Evolutionary conservation across 1,140 invertebrate genomes (phyloP).

Genomic region (Oryctes rhinoceros): DNA sequence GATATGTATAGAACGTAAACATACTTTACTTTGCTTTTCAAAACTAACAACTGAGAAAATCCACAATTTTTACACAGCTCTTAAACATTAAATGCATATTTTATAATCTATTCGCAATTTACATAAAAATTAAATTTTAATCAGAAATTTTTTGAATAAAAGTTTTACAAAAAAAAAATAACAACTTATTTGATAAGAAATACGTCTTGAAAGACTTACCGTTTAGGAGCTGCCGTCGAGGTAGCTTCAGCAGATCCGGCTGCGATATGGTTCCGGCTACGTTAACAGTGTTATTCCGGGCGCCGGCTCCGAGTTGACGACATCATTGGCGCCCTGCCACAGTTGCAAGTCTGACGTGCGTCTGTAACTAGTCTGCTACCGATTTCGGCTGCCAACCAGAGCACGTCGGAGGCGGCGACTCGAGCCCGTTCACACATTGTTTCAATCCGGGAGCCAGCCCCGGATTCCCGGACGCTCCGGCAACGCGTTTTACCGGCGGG

Average conservation of each 20-base stretch:
- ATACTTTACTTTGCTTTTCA: too few relatives aligned
- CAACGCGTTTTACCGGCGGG: not conserved
- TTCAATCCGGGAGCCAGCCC: slow-evolving; percentile 50
- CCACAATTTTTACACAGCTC: too few relatives aligned
- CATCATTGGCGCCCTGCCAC: slow-evolving; percentile 58
- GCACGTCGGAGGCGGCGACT: slow-evolving; percentile 49
- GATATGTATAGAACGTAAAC: too few relatives aligned
- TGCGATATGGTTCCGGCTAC: slow-evolving; percentile 45
- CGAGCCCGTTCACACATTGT: slow-evolving; percentile 49
- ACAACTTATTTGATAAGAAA: too few relatives aligned
- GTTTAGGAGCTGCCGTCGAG: slow-evolving; percentile 42
- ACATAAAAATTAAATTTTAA: too few relatives aligned
- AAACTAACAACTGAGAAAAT: too few relatives aligned
- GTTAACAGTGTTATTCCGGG: slow-evolving; percentile 43
- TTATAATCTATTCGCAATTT: too few relatives aligned
- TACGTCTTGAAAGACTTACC: slow-evolving; percentile 41
- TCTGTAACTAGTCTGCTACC: slow-evolving; percentile 51
- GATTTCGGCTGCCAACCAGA: slow-evolving; percentile 50
- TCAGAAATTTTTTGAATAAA: too few relatives aligned
- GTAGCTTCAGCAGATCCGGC: slow-evolving; percentile 46
- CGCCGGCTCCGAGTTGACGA: slow-evolving; percentile 54
- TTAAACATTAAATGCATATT: too few relatives aligned
- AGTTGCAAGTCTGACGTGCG: slow-evolving; percentile 49
- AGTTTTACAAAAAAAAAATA: too few relatives aligned
- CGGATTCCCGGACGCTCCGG: slow-evolving; percentile 6